phyloP scores from a whole-genome alignment of 2,113 vertebrate species.

The Rhineura floridana region DNA sequence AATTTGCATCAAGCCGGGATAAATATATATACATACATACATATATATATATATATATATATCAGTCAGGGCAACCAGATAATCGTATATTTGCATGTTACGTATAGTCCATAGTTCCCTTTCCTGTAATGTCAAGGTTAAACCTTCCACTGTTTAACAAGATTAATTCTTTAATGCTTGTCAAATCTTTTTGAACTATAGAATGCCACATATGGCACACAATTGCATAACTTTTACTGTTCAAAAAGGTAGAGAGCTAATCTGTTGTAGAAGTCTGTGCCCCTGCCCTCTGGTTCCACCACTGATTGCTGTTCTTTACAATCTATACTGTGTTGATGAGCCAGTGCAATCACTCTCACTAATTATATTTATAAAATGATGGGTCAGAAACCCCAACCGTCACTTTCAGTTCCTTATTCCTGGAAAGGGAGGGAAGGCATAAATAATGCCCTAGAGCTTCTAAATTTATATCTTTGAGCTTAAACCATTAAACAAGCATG shows the following conservation, averaged over 20 bases:
- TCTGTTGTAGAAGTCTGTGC: background rate
- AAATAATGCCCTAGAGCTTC: background rate
- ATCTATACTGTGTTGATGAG: background rate
- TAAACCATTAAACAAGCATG: background rate
- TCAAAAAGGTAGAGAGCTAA: background rate
- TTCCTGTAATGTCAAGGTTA: background rate
- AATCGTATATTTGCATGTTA: background rate
- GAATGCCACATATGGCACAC: background rate
- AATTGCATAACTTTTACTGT: background rate
- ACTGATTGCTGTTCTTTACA: background rate
- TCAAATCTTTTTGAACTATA: background rate
- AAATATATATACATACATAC: no score
- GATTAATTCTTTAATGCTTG: background rate
- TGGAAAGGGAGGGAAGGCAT: background rate
- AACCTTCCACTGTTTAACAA: background rate
- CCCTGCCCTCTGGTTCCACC: background rate
- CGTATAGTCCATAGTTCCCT: background rate
- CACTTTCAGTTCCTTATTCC: slow-evolving; percentile 62
- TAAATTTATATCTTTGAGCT: rapidly evolving
- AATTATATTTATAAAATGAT: background rate
- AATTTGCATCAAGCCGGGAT: no score
- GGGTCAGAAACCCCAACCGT: slow-evolving; percentile 20
- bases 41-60: no score
- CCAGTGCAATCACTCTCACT: background rate
- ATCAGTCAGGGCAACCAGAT: background rate